Evolutionary conservation across 2,113 vertebrate species (phyloP), one percentile per base, ranked within the genome.

Genomic region (Xenus cinereus): DNA sequence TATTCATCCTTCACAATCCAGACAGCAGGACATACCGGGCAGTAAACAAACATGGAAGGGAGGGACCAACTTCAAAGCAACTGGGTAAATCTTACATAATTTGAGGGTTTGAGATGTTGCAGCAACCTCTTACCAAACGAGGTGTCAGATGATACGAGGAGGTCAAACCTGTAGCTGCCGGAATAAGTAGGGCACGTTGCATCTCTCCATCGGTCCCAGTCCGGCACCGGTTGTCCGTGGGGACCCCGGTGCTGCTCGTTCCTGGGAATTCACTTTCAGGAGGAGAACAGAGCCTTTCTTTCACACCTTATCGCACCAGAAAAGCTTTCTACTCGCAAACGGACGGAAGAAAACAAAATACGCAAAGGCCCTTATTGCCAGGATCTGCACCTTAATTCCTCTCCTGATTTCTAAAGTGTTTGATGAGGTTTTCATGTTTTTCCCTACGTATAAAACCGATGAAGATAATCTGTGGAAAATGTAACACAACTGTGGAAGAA

Each of bases 71-170:
- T 91, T 95, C 94, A 93, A 95, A 95, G 92, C 62, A 30, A 46
- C 71, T 26, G 60, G 69, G 94, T 76, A 94, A 96, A 92, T 64
- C 91, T 94, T 51, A 89, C 87, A 74, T 95, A 83, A 95, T 95
- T 95, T 92, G 91, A 95, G 94, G 95, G 91, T 92, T 94, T 60
- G 80, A 89, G 86, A 94, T 97, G 87, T 93, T 84, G 84, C 79
- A 66, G 82, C 94, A 95, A 94, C 77, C 89, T 96, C 93, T 93
- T 92, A 88, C 91, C 82, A 63, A 97, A 94, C 13, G 4, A 92
- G 93, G 84, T 94, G 94, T 85, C 89, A 94, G 95, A 82, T 94
- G 93, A 95, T 80, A 78, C 59, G 80, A 89, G 91, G 94, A 93
- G 92, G 94, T 95, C 93, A 89, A 63, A 96, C 93, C 93, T 94